Evolutionary conservation across 2,113 vertebrate species (phyloP), one percentile per base, ranked within the genome.

Genomic region (Psammodynastes pulverulentus): DNA sequence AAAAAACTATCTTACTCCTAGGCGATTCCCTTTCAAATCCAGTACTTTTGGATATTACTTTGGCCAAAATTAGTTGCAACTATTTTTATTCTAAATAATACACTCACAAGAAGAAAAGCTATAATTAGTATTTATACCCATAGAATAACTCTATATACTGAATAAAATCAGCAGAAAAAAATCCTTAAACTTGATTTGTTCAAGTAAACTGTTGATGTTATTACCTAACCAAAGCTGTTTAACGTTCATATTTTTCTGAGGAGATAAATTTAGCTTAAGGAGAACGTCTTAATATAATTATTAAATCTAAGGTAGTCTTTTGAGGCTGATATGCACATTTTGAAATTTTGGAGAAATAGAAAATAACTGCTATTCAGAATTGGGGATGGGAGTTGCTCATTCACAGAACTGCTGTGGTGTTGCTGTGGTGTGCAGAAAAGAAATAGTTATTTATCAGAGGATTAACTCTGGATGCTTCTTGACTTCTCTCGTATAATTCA

Each of bases 211-310:
- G 12, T 56, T 88, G 45, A 39, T 51, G 23, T 45, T 84, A 9
- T 26, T 84, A 39, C 23, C 24, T 53, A 54, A 26, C 15, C 13
- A 90, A 54, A 90, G 9, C 5, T 90, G 45, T 51, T 23, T 79
- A 49, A 49, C 23, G 1, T 23, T 79, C n/a, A 24, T 51, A 39
- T 39, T 90, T n/a, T 79, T 84, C 34, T 84, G 48, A 52, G 8
- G 21, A 89, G n/a, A 53, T 90, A 26, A 4, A 46, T 56, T 53
- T 88, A 94, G 91, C 29, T 85, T 84, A 93, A 54, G 91, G 39
- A 6, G 86, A 15, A 23, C 84, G 62, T 45, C 2, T 56, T 15
- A 79, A 39, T 79, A 79, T 79, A 79, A 79, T 34, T 39, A 79
- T 79, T 39, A 21, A 43, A 79, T 79, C 72, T 39, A 79, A 43